A percentile compares a stretch with the other conserved stretches of the same genome.
Conservation (phyloP, 2,113 vertebrate species). For the Apus apus region DNA sequence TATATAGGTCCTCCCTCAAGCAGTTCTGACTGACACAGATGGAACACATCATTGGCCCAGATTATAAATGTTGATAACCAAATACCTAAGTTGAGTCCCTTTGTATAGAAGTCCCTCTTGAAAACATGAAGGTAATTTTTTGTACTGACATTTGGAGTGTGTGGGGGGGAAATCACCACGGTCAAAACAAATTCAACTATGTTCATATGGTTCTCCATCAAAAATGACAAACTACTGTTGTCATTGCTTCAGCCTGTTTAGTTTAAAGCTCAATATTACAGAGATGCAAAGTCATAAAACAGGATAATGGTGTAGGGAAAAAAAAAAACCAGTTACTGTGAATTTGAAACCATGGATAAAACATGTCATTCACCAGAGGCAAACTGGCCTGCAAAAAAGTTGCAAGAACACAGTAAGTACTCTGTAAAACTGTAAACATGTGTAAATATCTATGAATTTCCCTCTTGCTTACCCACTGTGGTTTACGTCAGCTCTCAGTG, state of each 20-base stretch:
- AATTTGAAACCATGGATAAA: not conserved
- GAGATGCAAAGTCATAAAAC: not conserved
- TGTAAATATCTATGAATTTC: constrained; percentile 21
- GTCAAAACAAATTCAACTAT: not conserved
- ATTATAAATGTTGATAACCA: not conserved
- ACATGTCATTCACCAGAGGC: not conserved
- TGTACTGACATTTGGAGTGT: not conserved
- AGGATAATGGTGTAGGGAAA: not conserved
- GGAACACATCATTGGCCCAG: not conserved
- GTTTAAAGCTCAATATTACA: not conserved
- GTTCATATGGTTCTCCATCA: not conserved
- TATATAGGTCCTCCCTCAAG: not conserved
- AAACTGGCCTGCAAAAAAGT: not conserved
- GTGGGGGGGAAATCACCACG: not conserved
- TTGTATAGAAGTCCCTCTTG: not conserved
- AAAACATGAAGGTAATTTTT: not conserved
- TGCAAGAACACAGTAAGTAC: not conserved
- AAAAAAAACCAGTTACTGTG: not conserved
- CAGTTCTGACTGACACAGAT: not conserved
- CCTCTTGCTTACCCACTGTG: not conserved
- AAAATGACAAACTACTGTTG: not conserved
- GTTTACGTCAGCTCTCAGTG: constrained; percentile 13
- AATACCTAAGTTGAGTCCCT: not conserved
- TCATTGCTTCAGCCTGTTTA: not conserved
- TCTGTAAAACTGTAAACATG: not conserved